Evolutionary conservation across 2,113 vertebrate species (phyloP).

Genomic region (Galemys pyrenaicus): DNA sequence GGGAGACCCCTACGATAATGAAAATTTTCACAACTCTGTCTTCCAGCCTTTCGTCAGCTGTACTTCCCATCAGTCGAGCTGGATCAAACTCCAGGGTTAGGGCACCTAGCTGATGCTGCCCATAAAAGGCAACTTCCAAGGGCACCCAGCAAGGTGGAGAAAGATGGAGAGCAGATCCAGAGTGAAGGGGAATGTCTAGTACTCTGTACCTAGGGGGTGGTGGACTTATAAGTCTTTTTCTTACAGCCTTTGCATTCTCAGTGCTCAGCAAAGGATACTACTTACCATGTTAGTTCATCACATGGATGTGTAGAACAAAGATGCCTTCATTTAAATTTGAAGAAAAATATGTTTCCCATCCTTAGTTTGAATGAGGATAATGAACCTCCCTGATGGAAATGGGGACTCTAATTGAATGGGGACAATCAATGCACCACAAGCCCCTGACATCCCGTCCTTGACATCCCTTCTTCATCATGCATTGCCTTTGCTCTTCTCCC

Average conservation of each 20-base stretch:
- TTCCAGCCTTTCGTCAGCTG: neutral
- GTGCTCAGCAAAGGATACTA: neutral
- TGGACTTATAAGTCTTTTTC: neutral
- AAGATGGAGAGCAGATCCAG: neutral
- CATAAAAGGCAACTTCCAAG: neutral
- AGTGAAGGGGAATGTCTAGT: neutral
- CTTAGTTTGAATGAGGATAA: neutral
- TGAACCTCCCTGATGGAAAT: neutral
- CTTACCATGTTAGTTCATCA: neutral
- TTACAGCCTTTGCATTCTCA: neutral
- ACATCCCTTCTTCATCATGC: fast-evolving
- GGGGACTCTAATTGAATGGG: neutral
- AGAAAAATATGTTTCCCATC: neutral
- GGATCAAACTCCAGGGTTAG: neutral
- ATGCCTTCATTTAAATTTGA: neutral
- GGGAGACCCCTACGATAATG: neutral
- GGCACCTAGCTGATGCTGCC: neutral
- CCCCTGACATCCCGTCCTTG: no score
- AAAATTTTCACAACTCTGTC: neutral
- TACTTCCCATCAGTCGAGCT: neutral
- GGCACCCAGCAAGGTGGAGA: neutral
- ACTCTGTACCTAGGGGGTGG: fast-evolving
- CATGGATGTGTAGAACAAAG: neutral
- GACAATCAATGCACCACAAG: neutral
- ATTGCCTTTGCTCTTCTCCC: neutral